Conservation (phyloP, 2,113 vertebrate species). For the Rhea pennata region DNA sequence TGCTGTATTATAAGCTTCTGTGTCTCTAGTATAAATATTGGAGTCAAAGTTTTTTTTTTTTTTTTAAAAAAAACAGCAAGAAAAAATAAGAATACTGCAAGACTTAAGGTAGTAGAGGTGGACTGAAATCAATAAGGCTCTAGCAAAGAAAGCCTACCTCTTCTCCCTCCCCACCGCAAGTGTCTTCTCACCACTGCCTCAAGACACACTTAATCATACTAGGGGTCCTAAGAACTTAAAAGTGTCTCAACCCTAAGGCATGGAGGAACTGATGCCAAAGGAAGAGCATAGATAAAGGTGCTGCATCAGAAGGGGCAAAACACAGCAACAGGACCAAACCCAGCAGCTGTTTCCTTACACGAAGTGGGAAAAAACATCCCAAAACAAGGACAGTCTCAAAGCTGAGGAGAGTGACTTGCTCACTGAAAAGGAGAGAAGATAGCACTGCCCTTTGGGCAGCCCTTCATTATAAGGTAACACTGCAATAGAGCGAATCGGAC, state of each 20-base stretch:
- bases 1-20: conserved; percentile 8
- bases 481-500: not conserved
- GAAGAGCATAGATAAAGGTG: not conserved
- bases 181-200: not conserved
- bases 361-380: not conserved
- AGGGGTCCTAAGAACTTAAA: not conserved
- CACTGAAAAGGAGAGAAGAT: accelerated
- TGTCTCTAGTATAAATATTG: not conserved
- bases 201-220: not conserved
- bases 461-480: not conserved
- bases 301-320: not conserved
- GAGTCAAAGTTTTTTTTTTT: not conserved
- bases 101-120: not conserved
- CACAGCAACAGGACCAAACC: not conserved
- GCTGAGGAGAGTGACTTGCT: not conserved
- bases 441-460: not conserved
- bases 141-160: not conserved
- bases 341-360: not conserved
- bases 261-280: not conserved
- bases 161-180: not conserved
- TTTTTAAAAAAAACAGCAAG: not conserved
- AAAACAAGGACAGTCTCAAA: not conserved
- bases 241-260: not conserved
- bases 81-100: not conserved
- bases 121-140: not conserved